Base-by-base conservation (phyloP, 2,888 invertebrate species). In the Andrena camellia region DNA sequence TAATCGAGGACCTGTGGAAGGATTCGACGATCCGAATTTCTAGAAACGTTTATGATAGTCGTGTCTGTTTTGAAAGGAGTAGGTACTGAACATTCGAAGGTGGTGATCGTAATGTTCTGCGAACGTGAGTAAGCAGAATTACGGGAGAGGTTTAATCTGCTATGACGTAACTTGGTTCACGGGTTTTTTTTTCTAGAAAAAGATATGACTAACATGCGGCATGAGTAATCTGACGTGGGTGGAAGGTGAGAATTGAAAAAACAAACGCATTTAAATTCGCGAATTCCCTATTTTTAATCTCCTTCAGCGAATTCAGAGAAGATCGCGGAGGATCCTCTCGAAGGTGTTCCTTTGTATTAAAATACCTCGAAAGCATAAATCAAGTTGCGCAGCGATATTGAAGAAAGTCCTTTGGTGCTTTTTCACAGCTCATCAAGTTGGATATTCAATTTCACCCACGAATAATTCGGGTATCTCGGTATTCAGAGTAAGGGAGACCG, bases 181-280 rank as follows among this genome's bases (percentile, higher is more conserved):
- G 13, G 62, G 26, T 67, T 78, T 72, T 67, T 78, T 72, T 42
- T 52, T 71, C 71, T 67, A 72, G 80, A 72, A 79, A 68, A 54
- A 62, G 67, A 54, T 63, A 50, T 79, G 80, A 71, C 80, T 78
- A 80, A 80, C 66, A 33, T 71, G 20, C 26, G 26, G 8, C 60
- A 54, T 80, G 80, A 81, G 67, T 79, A 81, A 81, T 71, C 71
- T 29, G 8, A n/a, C 54, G 80, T 81, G 80, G 80, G 80, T 50
- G 67, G 71, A 72, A 57, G 60, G 80, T 79, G 67, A 48, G 67
- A 50, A 79, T 63, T 35, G 20, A 13, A 68, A 72, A 79, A 79
- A 72, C 67, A 72, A 72, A 71, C 80, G 80, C 48, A 26, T 54
- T 26, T 57, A 35, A 57, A 35, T 26, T 42, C 48, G 78, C 20